Evolutionary conservation across 2,888 invertebrate species (phyloP), one percentile per base, ranked within the genome.

Genomic region (Ctena decussata): DNA sequence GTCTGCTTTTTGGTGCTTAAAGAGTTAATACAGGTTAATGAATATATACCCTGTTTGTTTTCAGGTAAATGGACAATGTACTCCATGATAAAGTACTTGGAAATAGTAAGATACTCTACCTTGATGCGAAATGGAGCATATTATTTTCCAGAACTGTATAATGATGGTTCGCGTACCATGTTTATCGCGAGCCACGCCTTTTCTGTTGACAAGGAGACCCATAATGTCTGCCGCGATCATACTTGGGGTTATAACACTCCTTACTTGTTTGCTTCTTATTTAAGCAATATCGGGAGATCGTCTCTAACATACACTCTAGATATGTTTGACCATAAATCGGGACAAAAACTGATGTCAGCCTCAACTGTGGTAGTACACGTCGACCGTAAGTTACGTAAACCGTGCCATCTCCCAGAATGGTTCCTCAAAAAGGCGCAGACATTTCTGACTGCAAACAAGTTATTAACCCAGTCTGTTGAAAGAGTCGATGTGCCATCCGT

Each of bases 301-400:
- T 78, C 82, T 6, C 60, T 65, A 18, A 41, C 74, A 35, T 1
- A 32, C 0, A 32, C 21, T 30, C 24, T 21, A 39, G 73, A 78
- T n/a, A 73, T 77, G 41, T 70, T 27, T 69, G 82, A 82, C 24
- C 69, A 74, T 70, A 39, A 30, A 0, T 46, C 74, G n/a, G 49
- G 53, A n/a, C n/a, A 24, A 32, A 74, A 77, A 35, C 41, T 86
- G 27, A 32, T 39, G 11, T 53, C 76, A 3, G 41, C n/a, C 18
- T 49, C 37, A 1, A 65, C 60, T 0, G 77, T 74, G n/a, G 0
- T 44, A 0, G 87, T 87, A 3, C 70, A 37, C 44, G 57, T 84
- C 6, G 72, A 80, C 39, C 27, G n/a, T 5, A n/a, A 27, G 11
- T 74, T 76, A 15, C 82, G 82, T 39, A 80, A 69, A 37, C 80